These are phyloP conservation scores for Rallus limicola DNA, from an alignment of 2,113 vertebrate genomes.

Conservation along the genomic window DNA sequence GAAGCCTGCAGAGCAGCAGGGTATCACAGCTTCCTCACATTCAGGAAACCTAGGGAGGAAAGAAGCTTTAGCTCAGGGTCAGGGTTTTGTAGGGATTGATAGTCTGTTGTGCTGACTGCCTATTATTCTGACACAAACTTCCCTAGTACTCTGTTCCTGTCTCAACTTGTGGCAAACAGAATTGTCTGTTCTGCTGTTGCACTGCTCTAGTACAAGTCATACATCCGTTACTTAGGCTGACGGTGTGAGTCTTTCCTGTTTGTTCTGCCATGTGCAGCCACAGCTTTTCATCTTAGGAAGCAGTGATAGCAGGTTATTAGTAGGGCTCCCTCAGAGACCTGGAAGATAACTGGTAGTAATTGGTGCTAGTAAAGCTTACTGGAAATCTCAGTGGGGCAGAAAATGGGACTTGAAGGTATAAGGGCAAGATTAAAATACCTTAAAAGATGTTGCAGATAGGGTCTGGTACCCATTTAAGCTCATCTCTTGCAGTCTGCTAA, in stretches of 20 bases:
- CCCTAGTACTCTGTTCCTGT: conserved; percentile 20
- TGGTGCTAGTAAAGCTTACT: background rate
- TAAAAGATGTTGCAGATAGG: background rate
- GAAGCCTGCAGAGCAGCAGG: background rate
- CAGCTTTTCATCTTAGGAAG: background rate
- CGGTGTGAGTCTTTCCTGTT: background rate
- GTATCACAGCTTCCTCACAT: background rate
- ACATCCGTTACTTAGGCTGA: background rate
- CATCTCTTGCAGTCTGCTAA: background rate
- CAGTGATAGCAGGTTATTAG: background rate
- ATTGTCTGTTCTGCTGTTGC: background rate
- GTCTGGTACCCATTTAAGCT: background rate
- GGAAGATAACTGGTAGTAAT: background rate
- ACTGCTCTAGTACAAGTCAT: background rate
- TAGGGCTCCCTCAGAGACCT: background rate
- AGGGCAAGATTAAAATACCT: background rate
- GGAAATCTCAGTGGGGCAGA: background rate
- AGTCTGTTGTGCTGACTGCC: conserved; percentile 25
- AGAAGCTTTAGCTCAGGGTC: conserved; percentile 42
- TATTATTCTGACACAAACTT: conserved; percentile 26
- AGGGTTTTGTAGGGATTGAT: background rate
- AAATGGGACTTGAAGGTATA: background rate
- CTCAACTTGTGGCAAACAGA: background rate
- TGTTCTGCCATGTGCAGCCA: background rate
- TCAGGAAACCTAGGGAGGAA: conserved; percentile 25